Evolutionary conservation across 2,113 vertebrate genomes (phyloP).

Genomic region (Probosciger aterrimus): DNA sequence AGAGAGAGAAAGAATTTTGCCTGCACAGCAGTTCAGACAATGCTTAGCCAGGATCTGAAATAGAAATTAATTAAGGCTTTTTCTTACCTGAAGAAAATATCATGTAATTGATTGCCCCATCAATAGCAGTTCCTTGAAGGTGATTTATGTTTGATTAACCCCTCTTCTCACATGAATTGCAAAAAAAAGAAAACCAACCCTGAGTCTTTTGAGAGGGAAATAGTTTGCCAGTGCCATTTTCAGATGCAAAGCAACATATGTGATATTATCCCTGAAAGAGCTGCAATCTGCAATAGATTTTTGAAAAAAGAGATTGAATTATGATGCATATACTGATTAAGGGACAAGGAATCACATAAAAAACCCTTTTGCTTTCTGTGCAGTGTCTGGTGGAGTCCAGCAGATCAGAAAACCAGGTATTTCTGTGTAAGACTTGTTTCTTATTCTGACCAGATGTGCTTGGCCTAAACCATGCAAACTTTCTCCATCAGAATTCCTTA

Average conservation of each 20-base stretch:
- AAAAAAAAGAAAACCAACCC: not conserved
- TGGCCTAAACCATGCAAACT: not conserved
- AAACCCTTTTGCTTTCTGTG: not conserved
- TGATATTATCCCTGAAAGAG: not conserved
- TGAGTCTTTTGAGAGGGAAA: not conserved
- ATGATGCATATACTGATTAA: not conserved
- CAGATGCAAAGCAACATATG: not conserved
- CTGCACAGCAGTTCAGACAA: not conserved
- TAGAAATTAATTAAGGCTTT: not conserved
- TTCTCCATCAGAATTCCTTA: not conserved
- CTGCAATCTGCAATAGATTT: not conserved
- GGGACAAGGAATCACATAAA: not conserved
- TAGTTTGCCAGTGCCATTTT: not conserved
- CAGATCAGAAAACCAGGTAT: not conserved
- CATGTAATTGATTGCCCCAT: not conserved
- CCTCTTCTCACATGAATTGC: not conserved
- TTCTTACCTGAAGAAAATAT: not conserved
- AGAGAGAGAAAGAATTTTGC: not conserved
- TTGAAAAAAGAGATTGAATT: not conserved
- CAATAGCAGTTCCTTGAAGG: not conserved
- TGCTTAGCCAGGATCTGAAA: not conserved
- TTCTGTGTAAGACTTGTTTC: not conserved
- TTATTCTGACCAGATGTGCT: not conserved
- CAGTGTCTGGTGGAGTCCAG: not conserved
- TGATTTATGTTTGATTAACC: not conserved